phyloP scores from a whole-genome alignment of 2,797 vertebrate species.

The Loriculus beryllinus region DNA sequence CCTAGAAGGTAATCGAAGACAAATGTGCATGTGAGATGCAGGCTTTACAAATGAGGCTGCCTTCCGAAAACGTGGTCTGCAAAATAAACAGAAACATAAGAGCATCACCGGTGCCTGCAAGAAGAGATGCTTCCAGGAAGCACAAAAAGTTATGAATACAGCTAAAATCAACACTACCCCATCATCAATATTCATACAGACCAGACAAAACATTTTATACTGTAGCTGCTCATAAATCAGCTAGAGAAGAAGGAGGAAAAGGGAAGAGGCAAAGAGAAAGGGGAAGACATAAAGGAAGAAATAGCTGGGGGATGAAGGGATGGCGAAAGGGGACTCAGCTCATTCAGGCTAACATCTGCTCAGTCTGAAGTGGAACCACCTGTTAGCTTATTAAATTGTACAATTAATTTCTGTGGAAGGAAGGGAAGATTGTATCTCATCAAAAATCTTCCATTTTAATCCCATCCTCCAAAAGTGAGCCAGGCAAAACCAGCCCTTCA shows the following conservation, averaged over 20 bases:
- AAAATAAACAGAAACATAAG: background rate
- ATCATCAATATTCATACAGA: slow-evolving; percentile 72
- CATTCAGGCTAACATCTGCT: slow-evolving; percentile 76
- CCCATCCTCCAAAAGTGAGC: background rate
- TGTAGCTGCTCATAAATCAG: slow-evolving; percentile 75
- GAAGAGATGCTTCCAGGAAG: slow-evolving; percentile 31
- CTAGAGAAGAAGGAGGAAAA: background rate
- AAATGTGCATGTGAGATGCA: background rate
- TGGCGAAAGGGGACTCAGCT: slow-evolving; percentile 59
- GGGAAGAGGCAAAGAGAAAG: slow-evolving; percentile 27
- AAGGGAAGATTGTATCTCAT: slow-evolving; percentile 61
- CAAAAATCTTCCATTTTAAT: slow-evolving; percentile 30
- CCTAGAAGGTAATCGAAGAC: slow-evolving; percentile 34
- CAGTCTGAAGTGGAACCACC: slow-evolving; percentile 76
- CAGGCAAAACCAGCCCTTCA: background rate
- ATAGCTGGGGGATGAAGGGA: slow-evolving; percentile 54
- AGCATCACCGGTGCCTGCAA: background rate
- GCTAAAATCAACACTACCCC: slow-evolving; percentile 60
- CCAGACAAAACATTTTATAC: slow-evolving; percentile 62
- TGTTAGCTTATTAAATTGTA: slow-evolving; percentile 77
- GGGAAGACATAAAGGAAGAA: slow-evolving; percentile 63
- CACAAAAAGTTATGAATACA: slow-evolving; percentile 38
- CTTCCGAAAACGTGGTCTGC: background rate
- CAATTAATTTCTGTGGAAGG: slow-evolving; percentile 76
- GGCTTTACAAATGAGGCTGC: slow-evolving; percentile 29